phyloP scores from a whole-genome alignment of 2,797 vertebrate genomes.

The Diplodus puntazzo region DNA sequence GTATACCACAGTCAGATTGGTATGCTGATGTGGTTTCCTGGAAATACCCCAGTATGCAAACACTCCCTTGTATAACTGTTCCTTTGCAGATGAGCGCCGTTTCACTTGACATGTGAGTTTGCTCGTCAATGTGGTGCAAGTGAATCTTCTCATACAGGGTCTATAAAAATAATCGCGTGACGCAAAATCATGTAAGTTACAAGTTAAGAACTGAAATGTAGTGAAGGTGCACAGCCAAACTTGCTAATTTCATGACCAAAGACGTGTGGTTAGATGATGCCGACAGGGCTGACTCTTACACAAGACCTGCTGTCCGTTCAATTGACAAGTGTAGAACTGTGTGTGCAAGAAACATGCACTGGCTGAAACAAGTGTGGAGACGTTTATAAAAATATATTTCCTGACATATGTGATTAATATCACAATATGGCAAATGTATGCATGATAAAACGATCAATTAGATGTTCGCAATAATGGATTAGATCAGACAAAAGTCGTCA shows the following conservation, averaged over 20 bases:
- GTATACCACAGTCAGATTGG: constrained; percentile 45
- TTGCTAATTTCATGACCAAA: background rate
- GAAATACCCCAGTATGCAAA: constrained; percentile 81
- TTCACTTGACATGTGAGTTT: constrained; percentile 32
- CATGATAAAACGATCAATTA: background rate
- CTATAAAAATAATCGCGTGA: background rate
- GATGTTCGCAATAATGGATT: background rate
- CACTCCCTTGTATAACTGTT: constrained; percentile 39
- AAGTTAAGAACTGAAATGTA: background rate
- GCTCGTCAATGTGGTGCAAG: background rate
- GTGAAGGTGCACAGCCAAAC: background rate
- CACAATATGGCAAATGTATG: background rate
- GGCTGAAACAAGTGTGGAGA: background rate
- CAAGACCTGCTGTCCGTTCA: background rate
- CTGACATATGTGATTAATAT: background rate
- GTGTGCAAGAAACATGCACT: background rate
- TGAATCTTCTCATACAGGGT: background rate
- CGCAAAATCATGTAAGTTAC: background rate
- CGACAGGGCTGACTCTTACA: background rate
- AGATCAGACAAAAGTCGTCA: background rate
- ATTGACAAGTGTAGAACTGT: background rate
- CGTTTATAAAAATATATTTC: background rate
- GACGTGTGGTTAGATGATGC: background rate
- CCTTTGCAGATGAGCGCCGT: constrained; percentile 43
- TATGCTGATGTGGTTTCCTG: constrained; percentile 74